Evolutionary conservation across 2,797 vertebrate genomes (phyloP).

Genomic region (Acomys russatus): DNA sequence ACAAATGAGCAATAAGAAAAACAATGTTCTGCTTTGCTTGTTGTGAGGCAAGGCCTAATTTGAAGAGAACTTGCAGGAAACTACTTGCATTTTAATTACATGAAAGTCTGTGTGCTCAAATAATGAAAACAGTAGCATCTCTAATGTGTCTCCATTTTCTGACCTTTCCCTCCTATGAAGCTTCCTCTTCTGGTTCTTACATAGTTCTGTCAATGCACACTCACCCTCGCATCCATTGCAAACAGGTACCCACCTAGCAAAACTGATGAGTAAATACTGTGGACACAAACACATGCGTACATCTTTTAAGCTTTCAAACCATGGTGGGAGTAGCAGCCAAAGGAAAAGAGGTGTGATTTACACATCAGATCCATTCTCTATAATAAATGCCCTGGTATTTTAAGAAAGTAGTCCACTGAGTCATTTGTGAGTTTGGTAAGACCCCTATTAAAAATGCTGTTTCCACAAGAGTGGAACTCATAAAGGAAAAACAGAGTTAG

Average conservation of each 20-base stretch:
- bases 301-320: conserved; percentile 45
- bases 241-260: background rate
- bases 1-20: conserved; percentile 18
- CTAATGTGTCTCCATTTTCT: conserved; percentile 15
- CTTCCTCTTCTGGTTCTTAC: background rate
- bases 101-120: background rate
- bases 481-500: conserved; percentile 37
- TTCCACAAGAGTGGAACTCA: conserved; percentile 46
- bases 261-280: conserved; percentile 28
- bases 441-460: conserved; percentile 43
- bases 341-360: background rate
- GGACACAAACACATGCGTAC: background rate
- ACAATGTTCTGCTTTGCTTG: conserved; percentile 17
- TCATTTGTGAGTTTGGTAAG: conserved; percentile 54
- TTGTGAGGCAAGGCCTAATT: background rate
- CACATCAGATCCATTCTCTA: conserved; percentile 31
- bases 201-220: conserved; percentile 23
- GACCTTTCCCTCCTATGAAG: conserved; percentile 32
- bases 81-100: conserved; percentile 61
- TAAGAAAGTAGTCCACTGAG: background rate
- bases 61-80: conserved; percentile 27
- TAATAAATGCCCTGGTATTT: conserved; percentile 45
- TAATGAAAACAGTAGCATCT: background rate
- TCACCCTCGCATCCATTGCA: conserved; percentile 7
- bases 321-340: background rate